These are phyloP conservation scores for Gymnocheta viridis DNA, from an alignment of 2,888 invertebrate species.

Conservation along the genomic window DNA sequence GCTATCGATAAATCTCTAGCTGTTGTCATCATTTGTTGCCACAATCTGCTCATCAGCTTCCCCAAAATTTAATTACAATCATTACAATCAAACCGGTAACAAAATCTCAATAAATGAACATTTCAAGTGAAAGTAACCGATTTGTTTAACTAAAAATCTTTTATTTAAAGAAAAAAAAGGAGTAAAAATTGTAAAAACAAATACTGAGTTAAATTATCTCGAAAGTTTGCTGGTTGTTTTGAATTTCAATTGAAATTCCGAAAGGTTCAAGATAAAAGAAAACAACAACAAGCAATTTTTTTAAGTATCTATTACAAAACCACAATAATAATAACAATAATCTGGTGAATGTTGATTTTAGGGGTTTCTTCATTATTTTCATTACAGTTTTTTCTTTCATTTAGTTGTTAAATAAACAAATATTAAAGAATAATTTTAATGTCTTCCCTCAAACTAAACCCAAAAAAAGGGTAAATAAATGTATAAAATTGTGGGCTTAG, in stretches of 20 bases:
- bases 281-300: neutral
- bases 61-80: slow-evolving; percentile 5
- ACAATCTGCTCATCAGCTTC: slow-evolving; percentile 24
- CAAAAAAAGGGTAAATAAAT: slow-evolving; percentile 33
- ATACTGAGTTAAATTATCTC: slow-evolving; percentile 4
- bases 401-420: slow-evolving; percentile 39
- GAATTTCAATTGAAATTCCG: slow-evolving; percentile 25
- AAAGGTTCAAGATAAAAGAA: neutral
- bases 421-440: slow-evolving; percentile 47
- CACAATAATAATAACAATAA: slow-evolving; percentile 43
- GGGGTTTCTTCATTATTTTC: slow-evolving; percentile 9
- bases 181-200: slow-evolving; percentile 11
- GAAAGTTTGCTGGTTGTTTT: slow-evolving; percentile 27
- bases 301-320: slow-evolving; percentile 42
- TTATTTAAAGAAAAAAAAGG: neutral
- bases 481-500: neutral
- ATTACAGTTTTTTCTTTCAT: neutral
- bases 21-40: slow-evolving; percentile 12
- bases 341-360: slow-evolving; percentile 42
- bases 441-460: neutral
- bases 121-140: slow-evolving; percentile 10
- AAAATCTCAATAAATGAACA: neutral
- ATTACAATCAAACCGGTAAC: slow-evolving; percentile 20
- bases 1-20: slow-evolving; percentile 26
- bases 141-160: slow-evolving; percentile 21